Conservation (phyloP, 2,113 vertebrate species). For the Sphaerodactylus townsendi region DNA sequence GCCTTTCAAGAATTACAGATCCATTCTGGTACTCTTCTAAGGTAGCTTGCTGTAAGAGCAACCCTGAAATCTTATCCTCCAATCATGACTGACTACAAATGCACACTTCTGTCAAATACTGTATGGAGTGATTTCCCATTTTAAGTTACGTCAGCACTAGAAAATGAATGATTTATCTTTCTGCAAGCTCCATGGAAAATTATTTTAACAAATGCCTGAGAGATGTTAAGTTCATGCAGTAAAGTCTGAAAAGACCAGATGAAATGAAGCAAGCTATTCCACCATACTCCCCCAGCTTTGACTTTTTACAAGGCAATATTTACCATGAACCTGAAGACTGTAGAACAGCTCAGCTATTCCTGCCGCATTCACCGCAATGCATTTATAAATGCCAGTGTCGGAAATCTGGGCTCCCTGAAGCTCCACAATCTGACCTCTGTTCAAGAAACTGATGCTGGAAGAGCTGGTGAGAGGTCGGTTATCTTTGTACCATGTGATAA, state of each 20-base stretch:
- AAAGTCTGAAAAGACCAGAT: background rate
- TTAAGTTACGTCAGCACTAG: background rate
- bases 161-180: background rate
- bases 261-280: background rate
- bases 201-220: background rate
- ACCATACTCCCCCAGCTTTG: background rate
- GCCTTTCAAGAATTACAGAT: too few relatives aligned
- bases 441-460: constrained; percentile 72
- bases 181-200: background rate
- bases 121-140: background rate
- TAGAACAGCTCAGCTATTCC: constrained; percentile 84
- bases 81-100: background rate
- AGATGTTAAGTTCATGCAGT: background rate
- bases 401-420: constrained; percentile 84
- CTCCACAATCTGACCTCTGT: constrained; percentile 80
- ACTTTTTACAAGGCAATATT: constrained; percentile 40
- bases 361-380: constrained; percentile 85
- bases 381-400: constrained; percentile 88
- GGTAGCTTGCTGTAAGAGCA: background rate
- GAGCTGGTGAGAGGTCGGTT: constrained; percentile 74
- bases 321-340: constrained; percentile 89
- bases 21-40: too few relatives aligned
- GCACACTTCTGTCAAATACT: background rate
- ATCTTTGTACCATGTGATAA: constrained; percentile 91
- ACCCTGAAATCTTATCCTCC: background rate